phyloP scores from a whole-genome alignment of 2,113 vertebrate genomes.

The Ptilorrhoa leucosticta region DNA sequence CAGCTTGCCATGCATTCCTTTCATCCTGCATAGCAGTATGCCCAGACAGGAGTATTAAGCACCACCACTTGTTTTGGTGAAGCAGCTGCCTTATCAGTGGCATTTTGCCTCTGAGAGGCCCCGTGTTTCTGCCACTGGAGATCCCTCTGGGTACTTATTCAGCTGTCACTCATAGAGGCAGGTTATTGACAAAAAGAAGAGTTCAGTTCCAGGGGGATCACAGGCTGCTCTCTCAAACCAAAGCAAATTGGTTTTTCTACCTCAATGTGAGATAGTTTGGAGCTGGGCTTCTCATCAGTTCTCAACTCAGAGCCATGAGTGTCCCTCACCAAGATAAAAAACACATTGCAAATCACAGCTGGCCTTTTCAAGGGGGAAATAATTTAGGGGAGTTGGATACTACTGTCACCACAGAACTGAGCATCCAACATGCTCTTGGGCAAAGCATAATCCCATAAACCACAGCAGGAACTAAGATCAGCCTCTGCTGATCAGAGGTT shows the following conservation, averaged over 20 bases:
- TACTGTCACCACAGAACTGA: not conserved
- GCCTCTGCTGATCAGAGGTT: not conserved
- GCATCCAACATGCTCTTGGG: not conserved
- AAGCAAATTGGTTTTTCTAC: not conserved
- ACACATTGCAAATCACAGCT: not conserved
- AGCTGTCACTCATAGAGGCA: not conserved
- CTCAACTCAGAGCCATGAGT: not conserved
- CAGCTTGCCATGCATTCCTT: not conserved
- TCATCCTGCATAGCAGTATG: not conserved
- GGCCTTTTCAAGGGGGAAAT: not conserved
- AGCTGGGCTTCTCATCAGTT: not conserved
- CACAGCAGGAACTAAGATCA: not conserved
- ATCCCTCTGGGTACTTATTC: not conserved
- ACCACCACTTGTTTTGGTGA: not conserved
- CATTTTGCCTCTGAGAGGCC: not conserved
- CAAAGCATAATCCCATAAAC: not conserved
- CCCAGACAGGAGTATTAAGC: not conserved
- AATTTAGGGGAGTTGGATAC: not conserved
- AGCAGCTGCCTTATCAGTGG: not conserved
- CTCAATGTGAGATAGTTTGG: not conserved
- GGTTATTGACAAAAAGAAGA: not conserved
- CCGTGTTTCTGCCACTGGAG: not conserved
- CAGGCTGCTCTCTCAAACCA: not conserved
- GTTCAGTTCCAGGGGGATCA: not conserved
- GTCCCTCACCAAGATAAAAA: not conserved